A percentile compares a stretch with the other conserved stretches of the same genome.
phyloP scores from a whole-genome alignment of 2,888 invertebrate species.

The Chrysomela aeneicollis region DNA sequence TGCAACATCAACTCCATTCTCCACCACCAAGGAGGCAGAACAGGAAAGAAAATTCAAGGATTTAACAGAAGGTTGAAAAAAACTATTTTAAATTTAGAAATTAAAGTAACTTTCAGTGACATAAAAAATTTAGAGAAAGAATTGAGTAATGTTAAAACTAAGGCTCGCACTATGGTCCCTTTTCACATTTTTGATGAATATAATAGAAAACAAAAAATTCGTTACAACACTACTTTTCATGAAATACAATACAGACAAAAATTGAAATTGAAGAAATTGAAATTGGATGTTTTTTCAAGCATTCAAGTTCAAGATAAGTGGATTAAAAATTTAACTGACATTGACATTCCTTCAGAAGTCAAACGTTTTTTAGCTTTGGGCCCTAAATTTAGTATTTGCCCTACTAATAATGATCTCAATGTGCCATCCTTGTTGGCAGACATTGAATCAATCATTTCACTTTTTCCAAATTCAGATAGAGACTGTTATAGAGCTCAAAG shows the following conservation, averaged over 20 bases:
- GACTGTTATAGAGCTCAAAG: conserved; percentile 16
- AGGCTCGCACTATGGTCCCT: background rate
- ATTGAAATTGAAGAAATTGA: conserved; percentile 18
- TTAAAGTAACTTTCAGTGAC: conserved; percentile 16
- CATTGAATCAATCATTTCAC: conserved; percentile 23
- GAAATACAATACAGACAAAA: conserved; percentile 7
- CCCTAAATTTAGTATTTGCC: conserved; percentile 27
- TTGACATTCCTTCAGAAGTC: conserved; percentile 28
- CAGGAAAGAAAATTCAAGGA: conserved; percentile 12
- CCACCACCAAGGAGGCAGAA: background rate
- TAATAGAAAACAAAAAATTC: conserved; percentile 6
- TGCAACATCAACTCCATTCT: background rate
- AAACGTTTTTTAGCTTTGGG: conserved; percentile 26
- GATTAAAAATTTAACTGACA: conserved; percentile 30
- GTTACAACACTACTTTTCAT: conserved; percentile 23
- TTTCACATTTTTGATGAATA: conserved; percentile 5
- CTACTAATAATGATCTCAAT: conserved; percentile 7
- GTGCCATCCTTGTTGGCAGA: conserved; percentile 23
- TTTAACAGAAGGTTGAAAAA: conserved; percentile 15
- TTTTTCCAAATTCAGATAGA: background rate
- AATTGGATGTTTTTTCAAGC: background rate
- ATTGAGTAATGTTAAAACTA: background rate
- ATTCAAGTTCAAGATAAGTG: conserved; percentile 19
- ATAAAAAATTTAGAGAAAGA: background rate
- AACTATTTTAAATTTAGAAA: conserved; percentile 21